These are phyloP conservation scores for Acheta domesticus DNA, from an alignment of 2,888 invertebrate genomes.

Conservation along the genomic window DNA sequence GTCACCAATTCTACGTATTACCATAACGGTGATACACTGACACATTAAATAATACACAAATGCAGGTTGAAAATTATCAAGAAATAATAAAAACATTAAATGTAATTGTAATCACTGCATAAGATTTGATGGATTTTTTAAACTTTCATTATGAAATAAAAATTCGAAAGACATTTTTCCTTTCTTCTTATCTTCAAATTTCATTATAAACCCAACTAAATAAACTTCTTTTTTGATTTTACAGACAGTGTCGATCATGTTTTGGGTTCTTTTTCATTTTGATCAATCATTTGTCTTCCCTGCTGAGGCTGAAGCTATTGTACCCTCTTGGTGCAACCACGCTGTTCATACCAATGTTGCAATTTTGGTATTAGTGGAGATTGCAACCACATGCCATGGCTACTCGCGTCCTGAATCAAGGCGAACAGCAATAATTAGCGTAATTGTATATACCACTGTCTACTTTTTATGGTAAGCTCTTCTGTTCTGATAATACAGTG, in stretches of 20 bases:
- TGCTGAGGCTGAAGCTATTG: background rate
- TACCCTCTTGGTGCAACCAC: slow-evolving; percentile 22
- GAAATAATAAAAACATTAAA: too few species aligned
- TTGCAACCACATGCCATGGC: background rate
- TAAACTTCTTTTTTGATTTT: background rate
- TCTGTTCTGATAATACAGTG: too few species aligned
- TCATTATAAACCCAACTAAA: background rate
- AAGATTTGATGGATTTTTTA: too few species aligned
- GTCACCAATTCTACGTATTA: too few species aligned
- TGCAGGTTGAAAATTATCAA: too few species aligned
- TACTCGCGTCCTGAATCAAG: background rate
- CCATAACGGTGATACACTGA: too few species aligned
- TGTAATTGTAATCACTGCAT: too few species aligned
- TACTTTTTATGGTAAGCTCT: background rate
- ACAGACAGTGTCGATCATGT: slow-evolving; percentile 20
- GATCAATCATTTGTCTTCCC: background rate
- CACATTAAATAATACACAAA: too few species aligned
- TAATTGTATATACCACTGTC: background rate
- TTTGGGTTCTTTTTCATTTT: slow-evolving; percentile 2
- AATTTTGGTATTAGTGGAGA: background rate
- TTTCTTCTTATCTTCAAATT: too few species aligned
- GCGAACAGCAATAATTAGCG: background rate
- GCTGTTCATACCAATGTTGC: slow-evolving; percentile 18
- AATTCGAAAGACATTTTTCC: too few species aligned
- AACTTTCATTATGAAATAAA: too few species aligned